These are phyloP conservation scores for Abramis brama DNA, from an alignment of 2,113 vertebrate species.

Conservation along the genomic window DNA sequence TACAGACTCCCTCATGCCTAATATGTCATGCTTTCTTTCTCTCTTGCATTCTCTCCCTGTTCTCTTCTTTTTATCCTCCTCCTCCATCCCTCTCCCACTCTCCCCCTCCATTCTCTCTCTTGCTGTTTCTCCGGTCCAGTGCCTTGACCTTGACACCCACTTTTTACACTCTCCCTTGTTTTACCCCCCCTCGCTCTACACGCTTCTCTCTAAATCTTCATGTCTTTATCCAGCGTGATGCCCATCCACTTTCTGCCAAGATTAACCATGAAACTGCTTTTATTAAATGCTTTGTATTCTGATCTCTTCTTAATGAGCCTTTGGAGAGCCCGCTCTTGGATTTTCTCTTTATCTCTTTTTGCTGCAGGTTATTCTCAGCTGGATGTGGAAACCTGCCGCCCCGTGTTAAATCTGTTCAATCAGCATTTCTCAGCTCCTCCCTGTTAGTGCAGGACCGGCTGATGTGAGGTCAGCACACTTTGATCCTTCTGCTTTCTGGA, in stretches of 20 bases:
- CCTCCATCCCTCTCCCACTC: constrained; percentile 31
- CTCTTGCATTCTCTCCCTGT: neutral
- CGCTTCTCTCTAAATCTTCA: constrained; percentile 25
- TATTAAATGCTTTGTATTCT: constrained; percentile 43
- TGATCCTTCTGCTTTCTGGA: constrained; percentile 9
- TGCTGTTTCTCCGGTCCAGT: constrained; percentile 37
- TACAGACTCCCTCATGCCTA: constrained; percentile 35
- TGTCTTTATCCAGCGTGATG: constrained; percentile 27
- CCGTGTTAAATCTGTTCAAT: constrained; percentile 30
- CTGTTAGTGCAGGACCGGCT: neutral
- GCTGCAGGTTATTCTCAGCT: constrained; percentile 39
- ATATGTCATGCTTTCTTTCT: constrained; percentile 25
- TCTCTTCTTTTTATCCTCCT: constrained; percentile 28
- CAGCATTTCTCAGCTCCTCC: constrained; percentile 33
- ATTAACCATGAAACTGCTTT: constrained; percentile 35
- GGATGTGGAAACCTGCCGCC: constrained; percentile 3
- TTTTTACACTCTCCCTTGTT: constrained; percentile 20
- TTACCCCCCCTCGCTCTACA: no score
- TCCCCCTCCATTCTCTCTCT: constrained; percentile 20
- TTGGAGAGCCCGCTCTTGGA: constrained; percentile 26
- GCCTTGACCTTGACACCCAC: constrained; percentile 49
- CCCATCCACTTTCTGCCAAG: constrained; percentile 13
- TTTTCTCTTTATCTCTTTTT: constrained; percentile 36
- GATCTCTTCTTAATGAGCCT: constrained; percentile 38
- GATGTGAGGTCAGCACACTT: constrained; percentile 41